Evolutionary conservation across 2,113 vertebrate genomes (phyloP).

Genomic region (Ranitomeya imitator): DNA sequence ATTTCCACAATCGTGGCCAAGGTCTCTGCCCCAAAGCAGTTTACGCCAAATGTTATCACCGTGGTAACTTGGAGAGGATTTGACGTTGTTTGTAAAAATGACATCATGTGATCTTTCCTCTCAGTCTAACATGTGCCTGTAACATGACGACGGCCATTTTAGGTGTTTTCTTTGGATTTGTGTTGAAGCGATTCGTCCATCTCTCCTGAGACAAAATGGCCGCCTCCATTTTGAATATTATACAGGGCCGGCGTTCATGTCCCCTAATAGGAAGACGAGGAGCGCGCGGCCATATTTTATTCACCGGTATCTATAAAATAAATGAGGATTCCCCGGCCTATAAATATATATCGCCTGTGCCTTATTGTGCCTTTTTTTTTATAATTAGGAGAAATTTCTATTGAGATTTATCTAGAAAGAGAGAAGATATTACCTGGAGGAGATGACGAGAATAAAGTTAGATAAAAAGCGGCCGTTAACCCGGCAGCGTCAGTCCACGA

Average conservation of each 20-base stretch:
- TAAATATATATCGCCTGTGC: conserved; percentile 33
- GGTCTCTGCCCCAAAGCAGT: too few species aligned
- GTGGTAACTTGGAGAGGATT: too few species aligned
- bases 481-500: conserved; percentile 29
- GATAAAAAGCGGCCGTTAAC: conserved; percentile 40
- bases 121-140: too few species aligned
- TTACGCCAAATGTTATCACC: too few species aligned
- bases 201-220: not conserved
- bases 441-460: conserved; percentile 17
- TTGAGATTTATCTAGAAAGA: not conserved
- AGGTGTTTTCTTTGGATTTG: too few species aligned
- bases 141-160: too few species aligned
- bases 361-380: not conserved
- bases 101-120: too few species aligned
- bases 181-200: not conserved
- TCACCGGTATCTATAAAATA: not conserved
- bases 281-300: not conserved
- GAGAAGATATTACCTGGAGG: conserved; percentile 22
- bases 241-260: not conserved
- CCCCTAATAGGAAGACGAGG: not conserved
- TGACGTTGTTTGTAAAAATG: too few species aligned
- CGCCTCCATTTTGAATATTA: not conserved
- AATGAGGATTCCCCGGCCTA: conserved; percentile 9
- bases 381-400: conserved; percentile 39
- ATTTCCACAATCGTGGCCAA: too few species aligned